Evolutionary conservation across 2,113 vertebrate genomes (phyloP), one percentile per base, ranked within the genome.

Genomic region (Oxyruncus cristatus): DNA sequence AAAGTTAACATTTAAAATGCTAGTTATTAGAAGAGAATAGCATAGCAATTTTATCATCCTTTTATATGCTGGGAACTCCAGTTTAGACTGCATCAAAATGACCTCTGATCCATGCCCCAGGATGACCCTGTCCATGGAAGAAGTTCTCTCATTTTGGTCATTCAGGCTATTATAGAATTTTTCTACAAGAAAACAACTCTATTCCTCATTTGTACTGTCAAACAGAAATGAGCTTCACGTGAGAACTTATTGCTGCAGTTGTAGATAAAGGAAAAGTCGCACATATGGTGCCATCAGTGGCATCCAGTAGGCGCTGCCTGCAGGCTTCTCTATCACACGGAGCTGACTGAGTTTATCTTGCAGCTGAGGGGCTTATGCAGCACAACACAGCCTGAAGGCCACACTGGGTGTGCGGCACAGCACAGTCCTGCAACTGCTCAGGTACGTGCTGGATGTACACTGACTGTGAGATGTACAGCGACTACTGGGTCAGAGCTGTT

Each of bases 241-340:
- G 0, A 78, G 14, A 42, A n/a, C 30, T 52, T 49, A 49, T 19
- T 46, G 32, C 37, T 85, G 56, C 39, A 78, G 13, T 32, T 70
- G 26, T 28, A 47, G 47, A 12, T n/a, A 59, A 73, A 76, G 41
- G 15, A 41, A 88, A 76, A 42, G 65, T 24, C 37, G 32, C 2
- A 1, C 6, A 6, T 5, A 13, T 15, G n/a, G 22, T 5, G 2
- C 27, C 12, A 20, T 17, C n/a, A 41, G 0, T 2, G 8, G 3
- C 26, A 26, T 14, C 19, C 49, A 23, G 55, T 0, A 32, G 32
- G 61, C 49, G 16, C 27, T 70, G 35, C n/a, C 32, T 46, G 32
- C 22, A 35, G 37, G 19, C 28, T 70, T 5, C 65, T 62, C 32
- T 33, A 8, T 44, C 16, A 19, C 28, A 35, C 6, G 11, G 33